phyloP scores from a whole-genome alignment of 2,113 vertebrate species.

The Burhinus oedicnemus region DNA sequence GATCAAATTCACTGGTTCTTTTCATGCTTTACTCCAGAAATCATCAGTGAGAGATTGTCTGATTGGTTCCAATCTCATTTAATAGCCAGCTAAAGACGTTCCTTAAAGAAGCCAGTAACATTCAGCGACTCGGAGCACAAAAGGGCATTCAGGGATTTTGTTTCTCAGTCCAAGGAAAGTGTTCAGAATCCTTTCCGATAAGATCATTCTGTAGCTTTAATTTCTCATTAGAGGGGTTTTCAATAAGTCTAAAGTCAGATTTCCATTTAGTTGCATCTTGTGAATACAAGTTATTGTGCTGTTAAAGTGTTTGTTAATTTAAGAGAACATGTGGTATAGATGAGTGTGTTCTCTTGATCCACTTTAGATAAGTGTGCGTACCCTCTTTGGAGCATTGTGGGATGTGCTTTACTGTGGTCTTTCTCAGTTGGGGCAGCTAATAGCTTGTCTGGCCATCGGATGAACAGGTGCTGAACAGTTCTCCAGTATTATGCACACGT shows the following conservation, averaged over 20 bases:
- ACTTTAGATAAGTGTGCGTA: conserved; percentile 61
- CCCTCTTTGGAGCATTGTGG: not conserved
- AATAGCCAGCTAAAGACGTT: conserved; percentile 48
- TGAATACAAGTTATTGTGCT: conserved; percentile 74
- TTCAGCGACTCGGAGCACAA: conserved; percentile 57
- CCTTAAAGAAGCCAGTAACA: conserved; percentile 30
- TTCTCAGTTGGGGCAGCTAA: not conserved
- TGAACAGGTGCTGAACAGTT: not conserved
- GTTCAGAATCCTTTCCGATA: conserved; percentile 51
- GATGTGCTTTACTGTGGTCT: not conserved
- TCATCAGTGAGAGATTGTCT: conserved; percentile 31
- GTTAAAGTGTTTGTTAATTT: conserved; percentile 65
- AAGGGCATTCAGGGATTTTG: conserved; percentile 75
- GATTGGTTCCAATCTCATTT: conserved; percentile 64
- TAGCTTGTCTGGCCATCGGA: not conserved
- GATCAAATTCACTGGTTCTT: conserved; percentile 55
- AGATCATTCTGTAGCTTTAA: conserved; percentile 71
- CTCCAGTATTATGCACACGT: not conserved
- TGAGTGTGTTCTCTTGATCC: conserved; percentile 37
- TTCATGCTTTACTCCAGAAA: conserved; percentile 52
- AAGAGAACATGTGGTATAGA: conserved; percentile 53
- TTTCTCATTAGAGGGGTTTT: conserved; percentile 72
- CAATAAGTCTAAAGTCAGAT: conserved; percentile 62
- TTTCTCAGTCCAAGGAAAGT: conserved; percentile 65
- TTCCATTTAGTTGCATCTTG: conserved; percentile 49